These are phyloP conservation scores for Quadroppia sp. DNA, from an alignment of 2,888 invertebrate species.

Conservation along the genomic window DNA sequence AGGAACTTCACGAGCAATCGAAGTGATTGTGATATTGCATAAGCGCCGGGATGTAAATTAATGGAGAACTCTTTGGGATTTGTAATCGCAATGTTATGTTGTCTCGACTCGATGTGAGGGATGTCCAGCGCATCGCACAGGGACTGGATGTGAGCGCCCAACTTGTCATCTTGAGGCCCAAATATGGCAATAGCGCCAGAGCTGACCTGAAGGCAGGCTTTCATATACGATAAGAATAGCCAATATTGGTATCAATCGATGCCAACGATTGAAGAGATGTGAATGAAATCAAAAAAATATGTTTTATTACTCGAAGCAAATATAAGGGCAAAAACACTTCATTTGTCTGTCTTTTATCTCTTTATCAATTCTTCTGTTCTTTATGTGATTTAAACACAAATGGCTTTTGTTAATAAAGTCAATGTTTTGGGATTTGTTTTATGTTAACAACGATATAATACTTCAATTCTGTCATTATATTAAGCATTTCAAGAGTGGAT, in stretches of 20 bases:
- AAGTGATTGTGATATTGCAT: constrained; percentile 71
- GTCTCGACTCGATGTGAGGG: constrained; percentile 76
- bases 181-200: constrained; percentile 81
- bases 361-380: background rate
- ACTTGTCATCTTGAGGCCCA: constrained; percentile 75
- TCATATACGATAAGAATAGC: constrained; percentile 48
- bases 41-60: constrained; percentile 80
- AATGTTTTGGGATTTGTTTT: background rate
- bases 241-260: background rate
- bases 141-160: constrained; percentile 75
- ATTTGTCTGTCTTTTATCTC: constrained; percentile 5
- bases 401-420: background rate
- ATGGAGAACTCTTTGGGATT: constrained; percentile 70
- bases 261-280: background rate
- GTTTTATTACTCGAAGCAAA: background rate
- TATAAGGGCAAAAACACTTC: constrained; percentile 5
- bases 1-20: constrained; percentile 78
- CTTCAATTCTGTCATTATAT: background rate
- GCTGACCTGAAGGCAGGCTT: constrained; percentile 73
- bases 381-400: background rate
- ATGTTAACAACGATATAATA: background rate
- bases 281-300: background rate
- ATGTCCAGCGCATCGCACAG: constrained; percentile 82
- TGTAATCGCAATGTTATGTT: constrained; percentile 51
- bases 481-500: background rate